phyloP scores from a whole-genome alignment of 2,888 invertebrate species.

The Aporophyla lueneburgensis region DNA sequence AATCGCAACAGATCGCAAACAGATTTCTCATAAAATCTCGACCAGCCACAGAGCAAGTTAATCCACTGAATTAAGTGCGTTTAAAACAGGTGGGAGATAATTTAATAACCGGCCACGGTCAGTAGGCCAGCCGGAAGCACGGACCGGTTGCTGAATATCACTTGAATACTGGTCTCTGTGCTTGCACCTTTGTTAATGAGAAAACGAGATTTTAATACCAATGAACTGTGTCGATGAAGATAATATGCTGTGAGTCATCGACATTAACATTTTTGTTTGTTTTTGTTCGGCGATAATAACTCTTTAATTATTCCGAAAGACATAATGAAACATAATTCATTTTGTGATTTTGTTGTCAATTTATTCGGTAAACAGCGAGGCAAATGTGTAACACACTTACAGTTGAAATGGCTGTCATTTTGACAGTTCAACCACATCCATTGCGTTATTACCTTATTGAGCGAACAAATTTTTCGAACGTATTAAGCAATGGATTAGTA shows the following conservation, averaged over 20 bases:
- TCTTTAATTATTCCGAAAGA: too few relatives aligned
- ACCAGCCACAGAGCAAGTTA: slow-evolving; percentile 28
- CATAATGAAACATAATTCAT: too few relatives aligned
- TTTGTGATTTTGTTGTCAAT: too few relatives aligned
- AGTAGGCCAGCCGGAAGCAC: slow-evolving; percentile 72
- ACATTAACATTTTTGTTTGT: slow-evolving; percentile 14
- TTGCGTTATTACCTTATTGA: too few relatives aligned
- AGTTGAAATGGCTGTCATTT: too few relatives aligned
- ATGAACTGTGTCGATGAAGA: slow-evolving; percentile 39
- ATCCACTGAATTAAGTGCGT: slow-evolving; percentile 42
- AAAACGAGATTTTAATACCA: slow-evolving; percentile 50
- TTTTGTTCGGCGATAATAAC: neutral
- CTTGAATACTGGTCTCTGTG: slow-evolving; percentile 38
- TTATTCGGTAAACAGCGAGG: too few relatives aligned
- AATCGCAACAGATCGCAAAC: slow-evolving; percentile 20
- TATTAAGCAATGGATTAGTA: too few relatives aligned
- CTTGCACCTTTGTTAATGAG: slow-evolving; percentile 44
- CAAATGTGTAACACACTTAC: too few relatives aligned
- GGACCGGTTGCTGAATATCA: slow-evolving; percentile 59
- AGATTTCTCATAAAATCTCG: slow-evolving; percentile 28
- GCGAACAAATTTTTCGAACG: too few relatives aligned
- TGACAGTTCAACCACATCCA: too few relatives aligned
- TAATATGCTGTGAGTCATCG: slow-evolving; percentile 42
- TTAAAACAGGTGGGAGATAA: slow-evolving; percentile 54
- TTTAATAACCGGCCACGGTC: slow-evolving; percentile 64